phyloP scores from a whole-genome alignment of 2,113 vertebrate species.

The Chelonoidis abingdonii region DNA sequence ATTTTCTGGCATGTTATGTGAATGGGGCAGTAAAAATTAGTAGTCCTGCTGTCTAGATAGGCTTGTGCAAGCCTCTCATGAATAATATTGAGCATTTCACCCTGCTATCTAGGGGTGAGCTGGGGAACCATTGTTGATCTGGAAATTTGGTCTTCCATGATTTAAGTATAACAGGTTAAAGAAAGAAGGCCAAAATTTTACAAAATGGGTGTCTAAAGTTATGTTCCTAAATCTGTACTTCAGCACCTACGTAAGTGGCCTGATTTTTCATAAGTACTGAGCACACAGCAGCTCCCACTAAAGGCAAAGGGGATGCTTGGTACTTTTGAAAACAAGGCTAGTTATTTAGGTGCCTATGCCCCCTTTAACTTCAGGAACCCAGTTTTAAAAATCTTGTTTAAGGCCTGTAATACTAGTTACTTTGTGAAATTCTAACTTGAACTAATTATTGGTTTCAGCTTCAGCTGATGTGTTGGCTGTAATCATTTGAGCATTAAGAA shows the following conservation, averaged over 20 bases:
- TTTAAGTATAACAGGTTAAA: neutral
- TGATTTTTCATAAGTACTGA: neutral
- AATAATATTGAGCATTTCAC: neutral
- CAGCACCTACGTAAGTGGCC: neutral
- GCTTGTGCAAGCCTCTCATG: rapidly evolving
- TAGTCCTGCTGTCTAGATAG: neutral
- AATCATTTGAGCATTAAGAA: constrained; percentile 58
- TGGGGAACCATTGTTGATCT: constrained; percentile 5
- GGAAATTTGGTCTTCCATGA: constrained; percentile 35
- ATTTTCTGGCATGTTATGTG: neutral
- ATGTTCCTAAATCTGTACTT: neutral
- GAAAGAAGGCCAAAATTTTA: constrained; percentile 11
- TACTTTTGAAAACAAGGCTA: neutral
- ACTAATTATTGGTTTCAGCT: constrained; percentile 66
- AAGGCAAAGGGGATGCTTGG: neutral
- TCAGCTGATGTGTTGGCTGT: constrained; percentile 63
- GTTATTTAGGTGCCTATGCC: constrained; percentile 36
- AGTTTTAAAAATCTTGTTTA: constrained; percentile 37
- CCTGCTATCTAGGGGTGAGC: neutral
- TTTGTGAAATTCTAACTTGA: constrained; percentile 64
- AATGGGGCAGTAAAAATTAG: neutral
- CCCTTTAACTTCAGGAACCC: neutral
- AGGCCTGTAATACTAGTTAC: constrained; percentile 33
- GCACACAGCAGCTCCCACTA: neutral
- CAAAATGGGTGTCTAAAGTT: neutral